Evolutionary conservation across 2,113 vertebrate genomes (phyloP).

Genomic region (Pelvicachromis taeniatus): DNA sequence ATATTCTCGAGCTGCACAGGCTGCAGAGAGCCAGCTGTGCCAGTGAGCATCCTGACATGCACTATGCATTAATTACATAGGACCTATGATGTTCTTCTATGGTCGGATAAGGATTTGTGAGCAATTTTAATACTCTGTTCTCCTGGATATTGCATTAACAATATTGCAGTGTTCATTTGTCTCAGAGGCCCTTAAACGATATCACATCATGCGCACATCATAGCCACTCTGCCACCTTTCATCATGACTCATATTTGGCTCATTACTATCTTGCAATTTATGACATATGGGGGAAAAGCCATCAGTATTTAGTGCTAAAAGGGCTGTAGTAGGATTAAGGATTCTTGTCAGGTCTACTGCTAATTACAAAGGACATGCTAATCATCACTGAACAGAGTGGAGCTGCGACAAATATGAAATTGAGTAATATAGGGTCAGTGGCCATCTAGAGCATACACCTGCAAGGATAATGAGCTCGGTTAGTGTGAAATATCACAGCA

Average conservation of each 20-base stretch:
- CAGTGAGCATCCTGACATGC: neutral
- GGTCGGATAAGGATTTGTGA: neutral
- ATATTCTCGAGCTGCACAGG: neutral
- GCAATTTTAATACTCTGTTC: neutral
- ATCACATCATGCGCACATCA: neutral
- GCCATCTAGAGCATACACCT: neutral
- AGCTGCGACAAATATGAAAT: constrained; percentile 16
- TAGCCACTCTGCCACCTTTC: neutral
- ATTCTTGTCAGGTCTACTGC: constrained; percentile 34
- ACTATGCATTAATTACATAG: constrained; percentile 8
- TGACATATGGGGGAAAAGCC: neutral
- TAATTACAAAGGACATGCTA: constrained; percentile 49
- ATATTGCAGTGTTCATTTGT: neutral
- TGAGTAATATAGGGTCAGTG: constrained; percentile 26
- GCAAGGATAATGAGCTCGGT: neutral
- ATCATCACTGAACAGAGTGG: constrained; percentile 29
- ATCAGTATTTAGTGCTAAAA: neutral
- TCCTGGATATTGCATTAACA: constrained; percentile 1
- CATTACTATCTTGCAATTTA: constrained; percentile 26
- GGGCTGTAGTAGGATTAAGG: constrained; percentile 18
- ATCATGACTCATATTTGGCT: constrained; percentile 7
- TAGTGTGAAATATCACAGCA: neutral
- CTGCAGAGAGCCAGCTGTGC: constrained; percentile 1
- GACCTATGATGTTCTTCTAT: constrained; percentile 11
- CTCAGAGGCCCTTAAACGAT: neutral